Evolutionary conservation across 2,888 invertebrate species (phyloP).

Genomic region (Conistra vaccinii): DNA sequence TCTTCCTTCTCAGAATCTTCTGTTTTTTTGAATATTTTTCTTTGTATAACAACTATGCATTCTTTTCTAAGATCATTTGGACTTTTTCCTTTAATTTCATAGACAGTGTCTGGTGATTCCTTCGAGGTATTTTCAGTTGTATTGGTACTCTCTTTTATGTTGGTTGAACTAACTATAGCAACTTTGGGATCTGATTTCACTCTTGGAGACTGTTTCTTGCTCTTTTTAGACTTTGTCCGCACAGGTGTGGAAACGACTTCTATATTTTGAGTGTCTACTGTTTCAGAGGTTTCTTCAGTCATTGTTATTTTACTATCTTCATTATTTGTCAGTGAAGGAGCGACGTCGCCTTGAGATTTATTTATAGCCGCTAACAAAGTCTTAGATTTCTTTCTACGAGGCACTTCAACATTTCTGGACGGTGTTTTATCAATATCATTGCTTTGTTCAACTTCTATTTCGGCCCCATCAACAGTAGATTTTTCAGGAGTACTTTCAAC

Average conservation of each 20-base stretch:
- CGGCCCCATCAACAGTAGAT: constrained; percentile 17
- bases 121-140: constrained; percentile 1
- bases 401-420: constrained; percentile 71
- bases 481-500: constrained; percentile 41
- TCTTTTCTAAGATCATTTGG: constrained; percentile 86
- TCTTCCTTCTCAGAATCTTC: constrained; percentile 46
- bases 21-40: constrained; percentile 79
- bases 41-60: constrained; percentile 86
- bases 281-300: constrained; percentile 25
- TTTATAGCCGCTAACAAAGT: constrained; percentile 68
- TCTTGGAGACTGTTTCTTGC: constrained; percentile 57
- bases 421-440: constrained; percentile 72
- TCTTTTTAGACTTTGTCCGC: constrained; percentile 68
- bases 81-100: constrained; percentile 69
- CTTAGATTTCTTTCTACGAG: constrained; percentile 80
- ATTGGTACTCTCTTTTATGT: not conserved
- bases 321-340: constrained; percentile 6
- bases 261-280: not conserved
- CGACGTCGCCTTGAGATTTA: constrained; percentile 56
- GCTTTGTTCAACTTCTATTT: constrained; percentile 27
- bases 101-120: constrained; percentile 35
- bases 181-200: constrained; percentile 30
- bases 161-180: constrained; percentile 22
- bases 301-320: constrained; percentile 21
- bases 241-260: constrained; percentile 63